phyloP scores from a whole-genome alignment of 2,888 invertebrate species.

The Melanostoma scalare region DNA sequence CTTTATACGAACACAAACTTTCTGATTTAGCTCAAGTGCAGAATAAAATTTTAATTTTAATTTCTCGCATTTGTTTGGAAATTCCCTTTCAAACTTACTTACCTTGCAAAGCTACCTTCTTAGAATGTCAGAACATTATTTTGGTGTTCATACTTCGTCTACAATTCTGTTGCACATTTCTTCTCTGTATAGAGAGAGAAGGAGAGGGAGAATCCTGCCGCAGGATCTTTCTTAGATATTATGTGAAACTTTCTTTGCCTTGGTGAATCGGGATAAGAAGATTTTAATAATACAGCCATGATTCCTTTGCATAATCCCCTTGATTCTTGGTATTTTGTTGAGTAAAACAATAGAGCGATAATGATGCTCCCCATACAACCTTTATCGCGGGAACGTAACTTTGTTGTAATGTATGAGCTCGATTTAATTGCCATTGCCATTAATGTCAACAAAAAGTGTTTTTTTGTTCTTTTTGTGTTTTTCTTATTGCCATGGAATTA shows the following conservation, averaged over 20 bases:
- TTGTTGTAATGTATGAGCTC: slow-evolving; percentile 50
- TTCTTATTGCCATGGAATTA: slow-evolving; percentile 49
- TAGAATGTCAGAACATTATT: slow-evolving; percentile 25
- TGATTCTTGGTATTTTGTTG: slow-evolving; percentile 56
- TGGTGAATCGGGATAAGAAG: slow-evolving; percentile 41
- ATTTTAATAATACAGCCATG: slow-evolving; percentile 62
- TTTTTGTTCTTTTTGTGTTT: slow-evolving; percentile 29
- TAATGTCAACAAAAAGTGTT: slow-evolving; percentile 42
- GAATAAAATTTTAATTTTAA: slow-evolving; percentile 70
- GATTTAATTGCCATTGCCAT: slow-evolving; percentile 70
- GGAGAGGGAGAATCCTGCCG: slow-evolving; percentile 19
- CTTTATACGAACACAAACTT: slow-evolving; percentile 35
- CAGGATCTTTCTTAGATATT: slow-evolving; percentile 12
- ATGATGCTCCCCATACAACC: slow-evolving; percentile 34
- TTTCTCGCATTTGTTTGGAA: slow-evolving; percentile 60
- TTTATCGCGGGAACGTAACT: slow-evolving; percentile 33
- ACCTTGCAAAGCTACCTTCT: slow-evolving; percentile 28
- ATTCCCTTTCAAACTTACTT: slow-evolving; percentile 50
- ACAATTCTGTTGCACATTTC: slow-evolving; percentile 58
- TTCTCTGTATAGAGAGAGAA: neutral
- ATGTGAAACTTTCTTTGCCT: slow-evolving; percentile 2
- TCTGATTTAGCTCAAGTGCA: slow-evolving; percentile 64
- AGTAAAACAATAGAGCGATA: slow-evolving; percentile 55
- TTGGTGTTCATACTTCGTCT: slow-evolving; percentile 2
- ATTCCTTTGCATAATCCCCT: slow-evolving; percentile 33